These are phyloP conservation scores for Drosophila albomicans DNA, from an alignment of 1,140 invertebrate species.

Conservation along the genomic window DNA sequence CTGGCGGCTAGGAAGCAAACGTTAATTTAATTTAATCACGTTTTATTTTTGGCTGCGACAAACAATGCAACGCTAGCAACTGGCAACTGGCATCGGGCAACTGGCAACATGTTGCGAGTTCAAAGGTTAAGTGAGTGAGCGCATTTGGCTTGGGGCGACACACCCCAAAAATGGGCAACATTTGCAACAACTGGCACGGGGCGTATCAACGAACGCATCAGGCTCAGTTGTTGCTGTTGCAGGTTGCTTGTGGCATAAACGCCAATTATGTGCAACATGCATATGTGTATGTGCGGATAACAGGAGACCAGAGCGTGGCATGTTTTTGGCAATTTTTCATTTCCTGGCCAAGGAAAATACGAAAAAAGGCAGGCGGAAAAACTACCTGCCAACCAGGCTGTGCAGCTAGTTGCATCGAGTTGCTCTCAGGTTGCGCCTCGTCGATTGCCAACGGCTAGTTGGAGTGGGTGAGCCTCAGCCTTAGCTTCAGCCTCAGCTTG, in stretches of 20 bases:
- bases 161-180: slow-evolving; percentile 65
- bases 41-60: slow-evolving; percentile 64
- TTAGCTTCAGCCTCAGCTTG: slow-evolving; percentile 9
- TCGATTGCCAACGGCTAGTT: slow-evolving; percentile 18
- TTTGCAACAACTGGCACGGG: slow-evolving; percentile 53
- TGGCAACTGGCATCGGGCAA: background rate
- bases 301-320: slow-evolving; percentile 66
- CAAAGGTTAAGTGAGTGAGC: slow-evolving; percentile 83
- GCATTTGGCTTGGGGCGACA: slow-evolving; percentile 76
- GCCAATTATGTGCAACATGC: slow-evolving; percentile 71
- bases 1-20: slow-evolving; percentile 71
- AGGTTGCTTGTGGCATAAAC: slow-evolving; percentile 78
- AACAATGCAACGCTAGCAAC: slow-evolving; percentile 46
- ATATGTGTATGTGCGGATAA: slow-evolving; percentile 42
- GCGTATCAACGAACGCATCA: slow-evolving; percentile 67
- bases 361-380: slow-evolving; percentile 34
- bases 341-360: slow-evolving; percentile 64
- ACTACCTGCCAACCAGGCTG: slow-evolving; percentile 33
- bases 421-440: slow-evolving; percentile 27
- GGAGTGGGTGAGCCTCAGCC: slow-evolving; percentile 44
- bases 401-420: slow-evolving; percentile 7
- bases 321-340: slow-evolving; percentile 82
- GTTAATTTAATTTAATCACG: slow-evolving; percentile 83
- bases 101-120: slow-evolving; percentile 60
- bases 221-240: slow-evolving; percentile 65